A percentile compares a stretch with the other conserved stretches of the same genome.
These are phyloP conservation scores for Scartelaos histophorus DNA, from an alignment of 2,113 vertebrate genomes.

Conservation along the genomic window DNA sequence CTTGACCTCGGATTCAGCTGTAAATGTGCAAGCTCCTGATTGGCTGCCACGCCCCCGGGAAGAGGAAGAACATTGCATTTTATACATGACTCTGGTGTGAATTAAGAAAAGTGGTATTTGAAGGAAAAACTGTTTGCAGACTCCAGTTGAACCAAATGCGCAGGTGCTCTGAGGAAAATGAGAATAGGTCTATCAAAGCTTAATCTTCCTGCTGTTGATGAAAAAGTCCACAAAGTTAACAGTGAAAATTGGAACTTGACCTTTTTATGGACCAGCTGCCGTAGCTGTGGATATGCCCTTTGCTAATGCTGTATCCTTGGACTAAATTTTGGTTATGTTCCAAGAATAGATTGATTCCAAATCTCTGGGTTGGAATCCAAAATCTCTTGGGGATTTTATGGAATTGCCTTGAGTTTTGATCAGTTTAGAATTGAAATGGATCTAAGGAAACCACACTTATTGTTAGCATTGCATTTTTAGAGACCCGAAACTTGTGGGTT, in stretches of 20 bases:
- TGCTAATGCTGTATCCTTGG: background rate
- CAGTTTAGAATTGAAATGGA: background rate
- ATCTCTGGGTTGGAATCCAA: background rate
- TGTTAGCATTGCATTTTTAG: no score
- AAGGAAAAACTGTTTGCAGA: background rate
- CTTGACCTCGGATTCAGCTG: constrained; percentile 45
- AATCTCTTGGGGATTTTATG: background rate
- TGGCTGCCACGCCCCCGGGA: constrained; percentile 35
- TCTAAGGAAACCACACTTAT: background rate
- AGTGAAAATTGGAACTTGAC: background rate
- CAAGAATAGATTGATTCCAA: background rate
- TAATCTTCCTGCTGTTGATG: background rate
- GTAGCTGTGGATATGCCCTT: background rate
- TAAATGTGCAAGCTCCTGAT: constrained; percentile 45
- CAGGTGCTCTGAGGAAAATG: background rate
- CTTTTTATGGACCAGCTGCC: background rate
- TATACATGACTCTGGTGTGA: background rate
- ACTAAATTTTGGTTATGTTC: background rate
- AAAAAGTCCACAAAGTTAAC: background rate
- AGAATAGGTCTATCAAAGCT: background rate
- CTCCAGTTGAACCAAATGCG: background rate
- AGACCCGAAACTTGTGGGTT: no score
- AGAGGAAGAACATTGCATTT: background rate
- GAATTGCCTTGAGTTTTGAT: background rate
- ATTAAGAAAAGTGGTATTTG: background rate